Base-by-base conservation (phyloP, 2,797 vertebrate species). In the Phrynocephalus forsythii region DNA sequence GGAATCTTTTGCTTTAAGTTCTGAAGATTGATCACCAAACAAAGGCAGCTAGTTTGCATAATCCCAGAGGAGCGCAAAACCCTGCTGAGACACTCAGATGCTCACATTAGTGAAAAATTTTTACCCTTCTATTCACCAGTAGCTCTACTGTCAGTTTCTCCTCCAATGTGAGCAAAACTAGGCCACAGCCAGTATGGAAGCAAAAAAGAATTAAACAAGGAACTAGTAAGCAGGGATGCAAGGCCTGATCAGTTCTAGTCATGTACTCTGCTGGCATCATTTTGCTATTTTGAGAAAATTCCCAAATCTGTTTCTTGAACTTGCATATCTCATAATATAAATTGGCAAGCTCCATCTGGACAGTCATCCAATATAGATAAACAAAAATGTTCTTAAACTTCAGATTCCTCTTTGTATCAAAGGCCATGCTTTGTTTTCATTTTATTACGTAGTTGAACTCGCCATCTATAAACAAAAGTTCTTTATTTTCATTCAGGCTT, bases 291-390 rank as follows among this genome's bases (percentile, higher is more conserved):
- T 63, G 77, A 16, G 76, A 67, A 24, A 78, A 69, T 63, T 68
- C 67, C 48, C 63, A 44, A 68, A 50, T 48, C 73, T 77, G 44
- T 73, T 87, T 73, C 48, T 77, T 83, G 48, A 52, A 78, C 10
- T 56, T 87, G 30, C 63, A 38, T 78, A 60, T 78, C 75, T 18
- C 38, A 71, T 83, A 83, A 83, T 69, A 33, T 68, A 82, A 87
- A 83, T 69, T 33, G 48, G 30, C 10, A 82, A 22, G 44, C 67
- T 18, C 48, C 16, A 78, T 16, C 50, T 60, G 28, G 63, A 60
- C 33, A 11, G 79, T 78, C 11, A 83, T 78, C 66, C 30, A 18
- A 1, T 44, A 52, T 9, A 38, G 72, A 26, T 68, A 56, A 26
- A 81, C 38, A 82, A n/a, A 73, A 75, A 66, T n/a, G 75, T 66